Conservation (phyloP, 1,140 invertebrate species). For the Drosophila malerkotliana region DNA sequence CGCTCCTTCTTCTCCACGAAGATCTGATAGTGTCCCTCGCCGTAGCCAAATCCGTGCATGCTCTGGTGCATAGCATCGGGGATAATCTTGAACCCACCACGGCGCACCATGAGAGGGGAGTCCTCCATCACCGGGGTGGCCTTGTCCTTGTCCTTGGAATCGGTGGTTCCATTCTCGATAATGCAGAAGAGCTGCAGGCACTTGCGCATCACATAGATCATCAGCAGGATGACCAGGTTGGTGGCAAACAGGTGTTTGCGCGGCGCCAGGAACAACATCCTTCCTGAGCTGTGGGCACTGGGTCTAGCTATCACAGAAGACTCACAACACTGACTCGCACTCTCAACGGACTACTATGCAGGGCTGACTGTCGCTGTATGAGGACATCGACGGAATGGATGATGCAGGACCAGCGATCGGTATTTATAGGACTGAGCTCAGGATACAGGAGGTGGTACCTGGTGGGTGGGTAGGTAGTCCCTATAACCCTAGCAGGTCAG, state of each 20-base stretch:
- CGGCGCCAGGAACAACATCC: conserved; percentile 73
- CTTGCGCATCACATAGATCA: conserved; percentile 74
- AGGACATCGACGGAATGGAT: conserved; percentile 62
- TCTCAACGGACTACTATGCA: conserved; percentile 12
- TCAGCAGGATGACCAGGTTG: conserved; percentile 68
- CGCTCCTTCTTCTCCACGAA: conserved; percentile 81
- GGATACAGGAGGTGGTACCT: not conserved
- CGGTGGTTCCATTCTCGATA: conserved; percentile 62
- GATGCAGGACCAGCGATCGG: not conserved
- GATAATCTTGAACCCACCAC: conserved; percentile 62
- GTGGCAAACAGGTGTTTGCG: conserved; percentile 76
- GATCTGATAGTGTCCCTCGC: conserved; percentile 78
- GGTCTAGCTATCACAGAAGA: conserved; percentile 62
- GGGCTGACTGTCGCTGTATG: conserved; percentile 33
- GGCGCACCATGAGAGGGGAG: conserved; percentile 38
- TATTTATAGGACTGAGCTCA: conserved; percentile 36
- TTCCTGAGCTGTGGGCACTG: conserved; percentile 49
- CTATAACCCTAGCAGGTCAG: not conserved
- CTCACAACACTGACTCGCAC: conserved; percentile 25
- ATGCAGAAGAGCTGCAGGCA: conserved; percentile 75
- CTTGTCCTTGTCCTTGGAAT: conserved; percentile 15
- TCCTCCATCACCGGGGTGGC: conserved; percentile 9
- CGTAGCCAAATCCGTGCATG: conserved; percentile 78
- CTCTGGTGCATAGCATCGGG: conserved; percentile 69
- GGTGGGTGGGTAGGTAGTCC: conserved; percentile 40